Percentiles rank a stretch among this genome's conserved stretches.
These are phyloP conservation scores for Sylvicola cinctus DNA, from an alignment of 2,888 invertebrate species.

Conservation along the genomic window DNA sequence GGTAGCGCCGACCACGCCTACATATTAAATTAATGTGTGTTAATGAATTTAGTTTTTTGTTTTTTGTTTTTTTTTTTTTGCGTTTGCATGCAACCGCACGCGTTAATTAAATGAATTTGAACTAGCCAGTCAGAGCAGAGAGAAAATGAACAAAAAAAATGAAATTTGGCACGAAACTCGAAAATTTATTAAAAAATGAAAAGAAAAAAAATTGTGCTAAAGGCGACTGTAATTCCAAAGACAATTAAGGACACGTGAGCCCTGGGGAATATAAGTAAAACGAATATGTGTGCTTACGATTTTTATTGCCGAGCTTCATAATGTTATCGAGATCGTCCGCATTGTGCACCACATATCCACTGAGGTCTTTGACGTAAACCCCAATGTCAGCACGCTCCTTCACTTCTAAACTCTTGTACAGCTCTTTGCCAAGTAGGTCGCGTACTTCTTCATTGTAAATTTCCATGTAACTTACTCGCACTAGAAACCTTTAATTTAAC, in stretches of 20 bases:
- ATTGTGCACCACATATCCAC: constrained; percentile 94
- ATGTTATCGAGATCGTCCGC: constrained; percentile 88
- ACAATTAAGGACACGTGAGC: constrained; percentile 14
- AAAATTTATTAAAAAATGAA: too few species aligned
- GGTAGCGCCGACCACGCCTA: constrained; percentile 67
- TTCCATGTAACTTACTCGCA: constrained; percentile 93
- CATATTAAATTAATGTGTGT: constrained; percentile 3
- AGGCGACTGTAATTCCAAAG: constrained; percentile 10
- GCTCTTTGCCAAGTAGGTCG: constrained; percentile 80
- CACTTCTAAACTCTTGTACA: constrained; percentile 68
- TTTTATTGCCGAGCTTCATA: constrained; percentile 92
- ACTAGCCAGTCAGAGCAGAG: too few species aligned
- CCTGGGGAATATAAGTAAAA: too few species aligned
- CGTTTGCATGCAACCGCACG: too few species aligned
- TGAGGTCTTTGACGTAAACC: constrained; percentile 93
- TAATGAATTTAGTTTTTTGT: too few species aligned
- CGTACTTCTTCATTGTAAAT: constrained; percentile 98
- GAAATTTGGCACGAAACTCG: too few species aligned
- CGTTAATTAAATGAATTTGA: too few species aligned
- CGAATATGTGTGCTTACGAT: constrained; percentile 41
- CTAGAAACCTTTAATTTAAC: constrained; percentile 51
- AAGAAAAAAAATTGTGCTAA: constrained; percentile 1
- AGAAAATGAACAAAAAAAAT: too few species aligned
- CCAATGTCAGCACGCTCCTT: constrained; percentile 93
- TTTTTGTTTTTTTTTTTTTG: too few species aligned